Conservation (phyloP, 2,888 invertebrate species). For the Tipula helvola region DNA sequence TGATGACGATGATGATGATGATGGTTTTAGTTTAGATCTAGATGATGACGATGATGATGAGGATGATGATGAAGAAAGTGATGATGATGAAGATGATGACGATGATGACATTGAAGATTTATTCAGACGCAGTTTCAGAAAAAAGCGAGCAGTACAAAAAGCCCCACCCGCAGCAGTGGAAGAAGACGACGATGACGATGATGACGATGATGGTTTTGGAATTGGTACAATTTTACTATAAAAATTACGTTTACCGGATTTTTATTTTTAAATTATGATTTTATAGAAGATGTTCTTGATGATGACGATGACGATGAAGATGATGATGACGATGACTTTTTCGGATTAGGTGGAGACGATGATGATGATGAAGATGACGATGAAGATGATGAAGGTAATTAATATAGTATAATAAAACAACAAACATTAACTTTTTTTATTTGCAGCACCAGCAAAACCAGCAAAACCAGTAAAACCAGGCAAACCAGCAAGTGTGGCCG, state of each 20-base stretch:
- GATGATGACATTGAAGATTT: background rate
- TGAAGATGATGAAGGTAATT: background rate
- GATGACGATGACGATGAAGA: conserved; percentile 5
- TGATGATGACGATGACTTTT: background rate
- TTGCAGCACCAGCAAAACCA: background rate
- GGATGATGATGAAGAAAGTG: background rate
- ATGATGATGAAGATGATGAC: conserved; percentile 10
- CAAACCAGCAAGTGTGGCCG: background rate
- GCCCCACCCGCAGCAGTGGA: background rate
- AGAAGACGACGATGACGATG: background rate
- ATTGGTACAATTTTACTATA: background rate
- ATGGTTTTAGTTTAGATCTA: background rate
- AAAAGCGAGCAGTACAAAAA: background rate
- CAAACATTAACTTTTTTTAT: background rate
- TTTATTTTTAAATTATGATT: background rate
- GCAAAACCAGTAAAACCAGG: background rate
- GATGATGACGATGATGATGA: background rate
- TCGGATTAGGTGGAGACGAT: conserved; percentile 7
- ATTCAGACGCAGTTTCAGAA: conserved; percentile 6
- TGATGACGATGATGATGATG: background rate
- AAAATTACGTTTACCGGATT: background rate
- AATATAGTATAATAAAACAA: background rate
- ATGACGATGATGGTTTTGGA: conserved; percentile 4
- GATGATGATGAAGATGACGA: conserved; percentile 10
- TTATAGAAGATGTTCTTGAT: conserved; percentile 7